Evolutionary conservation across 1,140 invertebrate species (phyloP).

Genomic region (Periplaneta americana): DNA sequence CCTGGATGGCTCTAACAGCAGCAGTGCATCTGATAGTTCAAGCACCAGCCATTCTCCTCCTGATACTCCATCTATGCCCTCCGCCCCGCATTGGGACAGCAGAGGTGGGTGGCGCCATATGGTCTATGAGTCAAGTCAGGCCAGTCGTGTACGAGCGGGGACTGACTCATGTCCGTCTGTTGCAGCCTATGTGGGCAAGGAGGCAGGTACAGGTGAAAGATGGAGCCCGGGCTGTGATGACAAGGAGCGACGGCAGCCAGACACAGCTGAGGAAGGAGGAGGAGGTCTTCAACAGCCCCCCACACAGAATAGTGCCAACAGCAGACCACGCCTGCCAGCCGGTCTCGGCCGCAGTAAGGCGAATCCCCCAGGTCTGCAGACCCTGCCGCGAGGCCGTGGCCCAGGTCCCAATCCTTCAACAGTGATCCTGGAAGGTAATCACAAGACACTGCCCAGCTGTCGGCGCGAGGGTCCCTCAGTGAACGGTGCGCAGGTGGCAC

Average conservation of each 20-base stretch:
- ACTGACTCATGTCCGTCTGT: no score
- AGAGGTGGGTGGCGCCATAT: neutral
- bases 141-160: no score
- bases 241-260: conserved; percentile 8
- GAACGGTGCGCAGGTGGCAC: neutral
- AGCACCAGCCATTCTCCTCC: conserved; percentile 49
- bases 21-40: conserved; percentile 45
- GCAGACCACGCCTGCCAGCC: conserved; percentile 8
- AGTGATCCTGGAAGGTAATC: conserved; percentile 11
- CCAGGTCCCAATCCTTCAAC: conserved; percentile 21
- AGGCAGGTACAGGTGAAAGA: conserved; percentile 11
- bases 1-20: conserved; percentile 39
- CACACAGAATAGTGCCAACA: neutral
- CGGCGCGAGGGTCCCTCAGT: conserved; percentile 6
- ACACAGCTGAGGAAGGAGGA: neutral
- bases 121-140: no score
- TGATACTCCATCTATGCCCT: conserved; percentile 42
- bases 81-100: conserved; percentile 7
- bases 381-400: conserved; percentile 24
- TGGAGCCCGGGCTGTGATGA: conserved; percentile 17
- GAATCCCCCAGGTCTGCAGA: conserved; percentile 25
- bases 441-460: conserved; percentile 15
- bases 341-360: conserved; percentile 19
- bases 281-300: neutral
- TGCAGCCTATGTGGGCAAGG: conserved; percentile 8